These are phyloP conservation scores for Drepana falcataria DNA, from an alignment of 2,888 invertebrate species.

Conservation along the genomic window DNA sequence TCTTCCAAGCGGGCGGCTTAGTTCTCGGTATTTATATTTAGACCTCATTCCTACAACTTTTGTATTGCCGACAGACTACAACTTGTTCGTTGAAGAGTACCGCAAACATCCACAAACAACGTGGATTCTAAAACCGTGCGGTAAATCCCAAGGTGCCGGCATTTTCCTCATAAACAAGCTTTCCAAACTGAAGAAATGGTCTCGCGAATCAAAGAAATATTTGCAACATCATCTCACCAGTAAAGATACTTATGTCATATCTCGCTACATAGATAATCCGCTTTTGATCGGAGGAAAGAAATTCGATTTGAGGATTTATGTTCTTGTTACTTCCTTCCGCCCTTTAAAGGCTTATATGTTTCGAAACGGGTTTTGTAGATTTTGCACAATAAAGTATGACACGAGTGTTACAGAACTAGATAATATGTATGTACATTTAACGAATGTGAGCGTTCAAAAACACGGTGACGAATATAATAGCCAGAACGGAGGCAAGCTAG, in stretches of 20 bases:
- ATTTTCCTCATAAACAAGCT: constrained; percentile 96
- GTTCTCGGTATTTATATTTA: constrained; percentile 85
- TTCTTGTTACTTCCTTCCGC: constrained; percentile 93
- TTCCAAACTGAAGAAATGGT: constrained; percentile 94
- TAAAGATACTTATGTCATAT: constrained; percentile 95
- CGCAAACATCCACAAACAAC: constrained; percentile 94
- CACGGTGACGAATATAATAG: constrained; percentile 94
- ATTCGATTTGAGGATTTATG: constrained; percentile 94
- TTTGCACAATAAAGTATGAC: constrained; percentile 96
- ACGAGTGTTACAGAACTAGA: constrained; percentile 90
- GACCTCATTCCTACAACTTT: constrained; percentile 97
- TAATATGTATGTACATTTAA: constrained; percentile 96
- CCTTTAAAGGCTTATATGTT: constrained; percentile 95
- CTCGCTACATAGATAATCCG: constrained; percentile 95
- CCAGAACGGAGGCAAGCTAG: constrained; percentile 96
- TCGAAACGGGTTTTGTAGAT: constrained; percentile 94
- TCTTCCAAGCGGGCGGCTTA: constrained; percentile 77
- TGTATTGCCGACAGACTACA: constrained; percentile 95
- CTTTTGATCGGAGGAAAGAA: constrained; percentile 96
- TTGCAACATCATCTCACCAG: constrained; percentile 87
- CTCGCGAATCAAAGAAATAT: constrained; percentile 89
- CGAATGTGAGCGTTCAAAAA: constrained; percentile 97
- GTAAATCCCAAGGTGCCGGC: constrained; percentile 93
- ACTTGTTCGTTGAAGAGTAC: constrained; percentile 96
- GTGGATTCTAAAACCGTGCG: constrained; percentile 98